Base-by-base conservation (phyloP, 2,113 vertebrate genomes). In the Ageneiosus marmoratus region DNA sequence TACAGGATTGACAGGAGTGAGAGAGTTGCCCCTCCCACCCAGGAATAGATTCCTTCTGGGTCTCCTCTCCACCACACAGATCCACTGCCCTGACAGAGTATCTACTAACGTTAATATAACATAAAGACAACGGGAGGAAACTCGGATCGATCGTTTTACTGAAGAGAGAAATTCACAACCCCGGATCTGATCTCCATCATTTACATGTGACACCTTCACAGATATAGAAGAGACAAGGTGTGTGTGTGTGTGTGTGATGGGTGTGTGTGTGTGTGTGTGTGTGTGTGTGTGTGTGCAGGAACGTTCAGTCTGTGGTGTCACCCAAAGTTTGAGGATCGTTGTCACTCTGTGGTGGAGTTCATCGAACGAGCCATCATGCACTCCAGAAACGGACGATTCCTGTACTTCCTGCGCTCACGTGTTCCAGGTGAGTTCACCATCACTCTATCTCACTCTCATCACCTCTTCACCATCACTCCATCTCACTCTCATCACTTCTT, bases 241-340 rank as follows among this genome's bases (percentile, higher is more conserved):
- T n/a, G n/a, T n/a, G n/a, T n/a, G n/a, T n/a, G n/a, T n/a, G n/a
- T n/a, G n/a, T n/a, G n/a, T n/a, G n/a, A n/a, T n/a, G n/a, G n/a
- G n/a, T n/a, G n/a, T n/a, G n/a, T n/a, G n/a, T n/a, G n/a, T n/a
- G n/a, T n/a, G n/a, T 46, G 72, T 77, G 41, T 77, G 41, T 50
- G 51, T 32, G 51, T 32, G 18, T 12, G 50, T 65, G 79, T 81
- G 2, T n/a, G 50, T 85, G n/a, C 84, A 96, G 96, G 97, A 65
- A 98, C 97, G 0, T 98, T 98, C 90, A 97, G 96, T 84, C 94
- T 98, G 34, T 98, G 97, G 97, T 98, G 97, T 90, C 97, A 98
- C 53, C 97, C 97, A 0, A 97, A 97, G 86, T 97, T 98, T 50
- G 97, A 98, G 89, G 97, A 97, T 50, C 96, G 96, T 24, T 98